phyloP scores from a whole-genome alignment of 2,113 vertebrate species.

The Aramus guarauna region DNA sequence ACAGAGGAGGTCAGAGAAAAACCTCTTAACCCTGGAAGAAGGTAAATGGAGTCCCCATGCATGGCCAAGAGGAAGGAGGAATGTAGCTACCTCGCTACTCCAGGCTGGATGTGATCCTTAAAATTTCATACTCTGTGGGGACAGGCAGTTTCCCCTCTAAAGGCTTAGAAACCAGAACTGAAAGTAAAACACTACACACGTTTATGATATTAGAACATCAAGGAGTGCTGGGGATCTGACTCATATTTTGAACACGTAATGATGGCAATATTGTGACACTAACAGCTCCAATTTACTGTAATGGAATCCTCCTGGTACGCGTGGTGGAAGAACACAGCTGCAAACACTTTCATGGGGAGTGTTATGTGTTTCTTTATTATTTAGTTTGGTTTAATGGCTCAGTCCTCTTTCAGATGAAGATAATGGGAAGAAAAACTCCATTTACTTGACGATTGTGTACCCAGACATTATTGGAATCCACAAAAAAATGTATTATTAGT shows the following conservation, averaged over 20 bases:
- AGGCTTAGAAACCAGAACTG: background rate
- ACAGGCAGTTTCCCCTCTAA: background rate
- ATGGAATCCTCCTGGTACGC: background rate
- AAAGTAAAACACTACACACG: background rate
- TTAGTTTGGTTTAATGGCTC: background rate
- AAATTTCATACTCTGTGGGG: background rate
- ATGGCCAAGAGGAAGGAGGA: background rate
- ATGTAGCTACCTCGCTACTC: background rate
- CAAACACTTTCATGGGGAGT: slow-evolving; percentile 7
- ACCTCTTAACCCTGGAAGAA: background rate
- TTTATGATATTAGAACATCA: background rate
- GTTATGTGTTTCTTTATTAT: slow-evolving; percentile 2
- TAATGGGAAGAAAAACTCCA: background rate
- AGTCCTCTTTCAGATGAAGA: background rate
- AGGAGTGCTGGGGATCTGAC: slow-evolving; percentile 26
- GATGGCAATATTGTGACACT: slow-evolving; percentile 61
- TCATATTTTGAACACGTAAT: slow-evolving; percentile 36
- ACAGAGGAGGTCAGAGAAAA: background rate
- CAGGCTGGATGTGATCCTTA: background rate
- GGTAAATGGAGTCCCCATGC: background rate
- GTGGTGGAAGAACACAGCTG: slow-evolving; percentile 28
- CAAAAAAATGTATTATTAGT: background rate
- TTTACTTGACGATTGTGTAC: background rate
- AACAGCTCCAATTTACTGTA: slow-evolving; percentile 41
- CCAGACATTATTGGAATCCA: background rate